Evolutionary conservation across 2,888 invertebrate genomes (phyloP).

Genomic region (Diaphora mendica): DNA sequence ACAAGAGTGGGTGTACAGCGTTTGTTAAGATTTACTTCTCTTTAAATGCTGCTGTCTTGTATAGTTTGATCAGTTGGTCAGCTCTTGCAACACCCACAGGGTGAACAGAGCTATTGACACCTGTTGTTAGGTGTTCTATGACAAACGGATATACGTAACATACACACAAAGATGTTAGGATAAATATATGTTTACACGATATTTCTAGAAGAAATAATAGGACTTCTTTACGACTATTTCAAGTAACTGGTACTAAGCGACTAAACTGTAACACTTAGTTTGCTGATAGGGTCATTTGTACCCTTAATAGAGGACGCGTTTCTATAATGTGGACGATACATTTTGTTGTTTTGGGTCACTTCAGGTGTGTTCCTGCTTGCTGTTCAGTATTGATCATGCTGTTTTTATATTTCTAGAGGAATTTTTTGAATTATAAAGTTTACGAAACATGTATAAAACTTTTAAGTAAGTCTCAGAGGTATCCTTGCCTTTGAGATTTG

Average conservation of each 20-base stretch:
- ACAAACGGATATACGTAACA: too few relatives aligned
- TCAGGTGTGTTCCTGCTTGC: neutral
- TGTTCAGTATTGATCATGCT: neutral
- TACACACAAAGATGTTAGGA: neutral
- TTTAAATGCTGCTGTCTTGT: too few relatives aligned
- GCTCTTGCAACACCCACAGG: too few relatives aligned
- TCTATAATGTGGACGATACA: slow-evolving; percentile 26
- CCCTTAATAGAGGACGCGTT: slow-evolving; percentile 37
- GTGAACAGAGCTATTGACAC: too few relatives aligned
- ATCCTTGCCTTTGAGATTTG: too few relatives aligned
- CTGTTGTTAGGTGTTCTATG: too few relatives aligned
- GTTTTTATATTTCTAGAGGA: neutral
- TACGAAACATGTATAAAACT: neutral
- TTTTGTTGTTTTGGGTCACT: slow-evolving; percentile 15
- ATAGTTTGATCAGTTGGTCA: too few relatives aligned
- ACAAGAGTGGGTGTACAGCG: too few relatives aligned
- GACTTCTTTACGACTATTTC: slow-evolving; percentile 39
- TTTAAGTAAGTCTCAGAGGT: too few relatives aligned
- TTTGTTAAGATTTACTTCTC: too few relatives aligned
- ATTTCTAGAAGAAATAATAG: neutral
- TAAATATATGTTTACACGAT: neutral
- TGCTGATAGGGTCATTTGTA: slow-evolving; percentile 47
- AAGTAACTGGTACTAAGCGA: slow-evolving; percentile 37
- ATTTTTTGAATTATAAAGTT: neutral
- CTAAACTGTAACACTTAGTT: slow-evolving; percentile 41